Evolutionary conservation across 2,888 invertebrate genomes (phyloP).

Genomic region (Magallana nippona): DNA sequence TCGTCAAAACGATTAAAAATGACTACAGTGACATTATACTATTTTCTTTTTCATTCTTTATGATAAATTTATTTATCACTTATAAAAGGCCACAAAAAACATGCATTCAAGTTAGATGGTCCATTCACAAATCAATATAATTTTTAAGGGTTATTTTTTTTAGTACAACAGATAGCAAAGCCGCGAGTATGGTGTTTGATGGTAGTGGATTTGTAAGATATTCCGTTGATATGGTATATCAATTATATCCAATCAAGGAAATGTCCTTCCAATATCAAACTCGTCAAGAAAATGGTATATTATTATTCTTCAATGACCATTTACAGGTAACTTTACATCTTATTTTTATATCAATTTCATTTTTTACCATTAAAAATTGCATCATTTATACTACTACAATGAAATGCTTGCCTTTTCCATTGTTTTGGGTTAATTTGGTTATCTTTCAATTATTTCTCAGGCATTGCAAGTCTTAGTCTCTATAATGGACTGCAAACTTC

Average conservation of each 20-base stretch:
- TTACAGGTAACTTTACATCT: slow-evolving; percentile 34
- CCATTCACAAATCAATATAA: no score
- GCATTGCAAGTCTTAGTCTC: slow-evolving; percentile 44
- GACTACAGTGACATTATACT: no score
- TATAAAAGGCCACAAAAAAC: no score
- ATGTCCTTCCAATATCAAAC: slow-evolving; percentile 41
- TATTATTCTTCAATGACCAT: slow-evolving; percentile 45
- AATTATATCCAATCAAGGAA: slow-evolving; percentile 42
- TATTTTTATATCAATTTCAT: no score
- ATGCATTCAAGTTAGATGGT: no score
- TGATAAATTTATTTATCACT: no score
- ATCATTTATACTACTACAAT: no score
- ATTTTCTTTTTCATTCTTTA: no score
- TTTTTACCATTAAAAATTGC: no score
- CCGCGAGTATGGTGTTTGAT: slow-evolving; percentile 46
- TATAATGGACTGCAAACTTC: slow-evolving; percentile 42
- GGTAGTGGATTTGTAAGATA: slow-evolving; percentile 47
- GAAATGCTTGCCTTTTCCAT: no score
- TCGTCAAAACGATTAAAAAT: no score
- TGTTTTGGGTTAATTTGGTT: no score
- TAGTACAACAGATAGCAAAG: background rate
- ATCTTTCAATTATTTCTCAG: slow-evolving; percentile 4
- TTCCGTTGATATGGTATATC: slow-evolving; percentile 37
- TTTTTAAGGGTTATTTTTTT: background rate
- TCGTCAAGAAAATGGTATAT: slow-evolving; percentile 40